phyloP scores from a whole-genome alignment of 2,888 invertebrate species.

The Melieria omissa region DNA sequence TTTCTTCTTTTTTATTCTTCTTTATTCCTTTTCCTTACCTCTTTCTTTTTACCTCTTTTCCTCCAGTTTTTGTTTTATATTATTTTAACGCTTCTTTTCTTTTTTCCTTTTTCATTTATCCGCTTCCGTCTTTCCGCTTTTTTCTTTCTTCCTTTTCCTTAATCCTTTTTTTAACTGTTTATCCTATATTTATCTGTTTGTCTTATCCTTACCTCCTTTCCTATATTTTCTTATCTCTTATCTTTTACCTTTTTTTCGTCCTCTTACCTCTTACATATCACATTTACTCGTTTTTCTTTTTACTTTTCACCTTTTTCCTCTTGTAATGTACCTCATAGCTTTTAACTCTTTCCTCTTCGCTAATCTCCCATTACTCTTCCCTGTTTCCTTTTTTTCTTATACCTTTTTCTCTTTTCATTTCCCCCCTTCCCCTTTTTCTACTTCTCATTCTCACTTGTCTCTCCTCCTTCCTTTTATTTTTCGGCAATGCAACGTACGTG shows the following conservation, averaged over 20 bases:
- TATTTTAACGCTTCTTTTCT: neutral
- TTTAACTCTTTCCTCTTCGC: too few species aligned
- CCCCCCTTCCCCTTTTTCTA: too few species aligned
- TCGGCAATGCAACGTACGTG: too few species aligned
- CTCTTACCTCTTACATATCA: neutral
- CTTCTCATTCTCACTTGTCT: too few species aligned
- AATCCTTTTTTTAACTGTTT: neutral
- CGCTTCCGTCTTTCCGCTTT: neutral
- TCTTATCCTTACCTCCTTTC: neutral
- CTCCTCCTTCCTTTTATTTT: too few species aligned
- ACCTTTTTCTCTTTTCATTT: too few species aligned
- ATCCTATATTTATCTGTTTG: neutral
- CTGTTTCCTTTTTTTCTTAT: too few species aligned
- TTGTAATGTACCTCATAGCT: too few species aligned
- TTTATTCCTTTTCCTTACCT: neutral
- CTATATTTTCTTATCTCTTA: neutral
- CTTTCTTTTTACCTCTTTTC: neutral
- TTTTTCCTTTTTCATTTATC: neutral
- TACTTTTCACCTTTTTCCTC: neutral
- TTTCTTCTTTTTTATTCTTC: neutral
- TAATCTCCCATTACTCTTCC: too few species aligned
- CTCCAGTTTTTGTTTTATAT: neutral
- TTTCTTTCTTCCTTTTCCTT: neutral
- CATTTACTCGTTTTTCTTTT: neutral
- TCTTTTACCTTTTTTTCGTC: neutral